A percentile compares a stretch with the other conserved stretches of the same genome.
Evolutionary conservation across 2,888 invertebrate genomes (phyloP).

Genomic region (Microctonus aethiopoides): DNA sequence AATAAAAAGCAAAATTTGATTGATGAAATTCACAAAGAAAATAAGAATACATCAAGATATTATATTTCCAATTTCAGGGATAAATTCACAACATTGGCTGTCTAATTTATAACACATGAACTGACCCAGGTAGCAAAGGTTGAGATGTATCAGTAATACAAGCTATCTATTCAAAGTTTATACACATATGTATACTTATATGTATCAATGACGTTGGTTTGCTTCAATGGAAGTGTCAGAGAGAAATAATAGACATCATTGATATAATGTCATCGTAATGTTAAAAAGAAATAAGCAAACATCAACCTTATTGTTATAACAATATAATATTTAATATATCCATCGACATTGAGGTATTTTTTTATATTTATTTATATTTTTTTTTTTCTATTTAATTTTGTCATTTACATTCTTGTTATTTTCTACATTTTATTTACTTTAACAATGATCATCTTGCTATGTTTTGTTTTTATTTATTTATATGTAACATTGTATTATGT

Average conservation of each 20-base stretch:
- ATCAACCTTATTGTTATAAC: too few species aligned
- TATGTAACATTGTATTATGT: neutral
- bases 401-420: neutral
- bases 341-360: too few species aligned
- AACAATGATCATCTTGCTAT: neutral
- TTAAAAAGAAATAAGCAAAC: too few species aligned
- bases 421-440: neutral
- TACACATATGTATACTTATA: neutral
- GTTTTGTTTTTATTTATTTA: too few species aligned
- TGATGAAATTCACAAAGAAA: neutral
- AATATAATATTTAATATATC: too few species aligned
- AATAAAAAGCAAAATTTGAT: neutral
- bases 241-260: too few species aligned
- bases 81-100: too few species aligned
- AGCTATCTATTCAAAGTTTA: too few species aligned
- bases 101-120: too few species aligned
- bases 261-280: too few species aligned
- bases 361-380: too few species aligned
- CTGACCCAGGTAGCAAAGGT: neutral
- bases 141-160: neutral
- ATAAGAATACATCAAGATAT: neutral
- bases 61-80: too few species aligned
- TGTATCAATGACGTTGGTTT: neutral
- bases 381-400: conserved; percentile 27
- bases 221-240: neutral